Percentiles rank a stretch among this genome's conserved stretches.
Evolutionary conservation across 2,797 vertebrate species (phyloP).

Genomic region (Hephaestus fuliginosus): DNA sequence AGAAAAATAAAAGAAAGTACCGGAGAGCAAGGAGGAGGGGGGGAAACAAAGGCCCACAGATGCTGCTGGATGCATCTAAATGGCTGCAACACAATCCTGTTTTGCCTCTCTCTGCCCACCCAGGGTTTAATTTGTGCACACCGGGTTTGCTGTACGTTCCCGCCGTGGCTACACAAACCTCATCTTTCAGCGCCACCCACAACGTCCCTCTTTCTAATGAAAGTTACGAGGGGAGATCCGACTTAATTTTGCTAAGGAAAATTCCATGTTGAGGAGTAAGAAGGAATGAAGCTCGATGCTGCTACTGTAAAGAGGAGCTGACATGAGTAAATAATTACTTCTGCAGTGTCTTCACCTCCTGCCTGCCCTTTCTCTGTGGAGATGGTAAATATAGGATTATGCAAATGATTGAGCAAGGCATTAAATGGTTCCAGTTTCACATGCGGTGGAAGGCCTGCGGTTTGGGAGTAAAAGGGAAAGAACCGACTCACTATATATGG

Average conservation of each 20-base stretch:
- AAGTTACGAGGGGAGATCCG: conserved; percentile 13
- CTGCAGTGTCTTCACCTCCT: conserved; percentile 32
- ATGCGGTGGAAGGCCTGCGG: conserved; percentile 55
- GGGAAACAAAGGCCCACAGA: neutral
- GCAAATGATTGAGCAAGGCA: conserved; percentile 52
- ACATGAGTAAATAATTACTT: conserved; percentile 68
- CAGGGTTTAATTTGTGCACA: conserved; percentile 50
- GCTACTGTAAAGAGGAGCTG: conserved; percentile 45
- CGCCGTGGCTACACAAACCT: conserved; percentile 49
- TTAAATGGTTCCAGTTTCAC: conserved; percentile 65
- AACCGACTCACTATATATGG: conserved; percentile 61
- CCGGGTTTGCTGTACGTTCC: conserved; percentile 24
- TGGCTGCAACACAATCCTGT: conserved; percentile 51
- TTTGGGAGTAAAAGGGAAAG: conserved; percentile 41
- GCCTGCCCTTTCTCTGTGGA: conserved; percentile 8
- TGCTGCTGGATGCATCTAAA: conserved; percentile 44
- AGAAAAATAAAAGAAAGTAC: conserved; percentile 8
- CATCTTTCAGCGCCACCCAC: conserved; percentile 66
- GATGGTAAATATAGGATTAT: conserved; percentile 68
- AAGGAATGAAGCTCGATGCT: conserved; percentile 25
- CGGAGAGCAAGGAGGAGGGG: neutral
- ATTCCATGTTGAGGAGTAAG: conserved; percentile 52
- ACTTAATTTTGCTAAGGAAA: conserved; percentile 53
- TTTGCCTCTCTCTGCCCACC: conserved; percentile 58
- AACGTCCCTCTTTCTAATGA: conserved; percentile 44